Conservation (phyloP, 2,888 invertebrate species). For the Drosophila mayaguana region DNA sequence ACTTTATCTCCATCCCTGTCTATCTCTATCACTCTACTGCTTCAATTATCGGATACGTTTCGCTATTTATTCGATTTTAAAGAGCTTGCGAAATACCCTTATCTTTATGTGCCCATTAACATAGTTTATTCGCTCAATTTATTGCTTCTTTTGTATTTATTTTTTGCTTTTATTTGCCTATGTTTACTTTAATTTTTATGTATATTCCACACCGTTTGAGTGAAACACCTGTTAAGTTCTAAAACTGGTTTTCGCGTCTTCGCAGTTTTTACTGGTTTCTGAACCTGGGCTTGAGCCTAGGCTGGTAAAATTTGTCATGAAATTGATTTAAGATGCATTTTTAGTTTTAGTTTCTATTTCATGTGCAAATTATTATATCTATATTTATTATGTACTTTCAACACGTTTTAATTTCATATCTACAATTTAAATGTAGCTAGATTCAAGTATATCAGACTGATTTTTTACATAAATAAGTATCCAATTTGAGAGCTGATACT, state of each 20-base stretch:
- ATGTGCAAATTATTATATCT: background rate
- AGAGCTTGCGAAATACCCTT: constrained; percentile 43
- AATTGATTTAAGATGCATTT: constrained; percentile 47
- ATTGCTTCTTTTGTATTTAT: constrained; percentile 16
- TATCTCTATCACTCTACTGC: background rate
- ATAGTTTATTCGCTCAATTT: constrained; percentile 31
- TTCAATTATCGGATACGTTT: constrained; percentile 27
- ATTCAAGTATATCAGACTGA: background rate
- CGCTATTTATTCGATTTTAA: constrained; percentile 54
- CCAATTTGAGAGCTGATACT: background rate
- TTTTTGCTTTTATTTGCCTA: constrained; percentile 31
- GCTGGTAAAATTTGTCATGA: constrained; percentile 54
- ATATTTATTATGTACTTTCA: background rate
- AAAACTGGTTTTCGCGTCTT: constrained; percentile 62
- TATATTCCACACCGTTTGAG: constrained; percentile 51
- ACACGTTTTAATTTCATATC: background rate
- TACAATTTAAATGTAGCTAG: background rate
- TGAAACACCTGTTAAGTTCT: constrained; percentile 69
- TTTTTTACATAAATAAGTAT: background rate
- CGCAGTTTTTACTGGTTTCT: constrained; percentile 18
- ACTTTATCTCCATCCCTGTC: background rate
- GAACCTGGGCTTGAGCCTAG: constrained; percentile 16
- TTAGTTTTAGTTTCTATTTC: background rate
- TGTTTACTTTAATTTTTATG: constrained; percentile 22
- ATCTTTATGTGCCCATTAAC: constrained; percentile 56